phyloP scores from a whole-genome alignment of 2,113 vertebrate genomes.

The pig (Sus scrofa) region T2T-Sscrofa CM000817.6:109088501-109089000 shows the following conservation, averaged over 20 bases:
- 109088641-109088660: conserved; percentile 7
- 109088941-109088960: conserved; percentile 74
- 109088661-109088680: conserved; percentile 80
- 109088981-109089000: conserved; percentile 72
- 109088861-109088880: conserved; percentile 91
- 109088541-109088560: neutral
- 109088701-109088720: conserved; percentile 78
- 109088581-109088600: neutral
- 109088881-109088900: conserved; percentile 85
- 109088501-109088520: neutral
- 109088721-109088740: conserved; percentile 83
- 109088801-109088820: conserved; percentile 92
- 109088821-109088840: conserved; percentile 92
- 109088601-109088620: conserved; percentile 54
- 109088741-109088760: conserved; percentile 90
- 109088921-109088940: conserved; percentile 82
- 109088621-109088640: conserved; percentile 52
- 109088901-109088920: conserved; percentile 88
- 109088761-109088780: conserved; percentile 92
- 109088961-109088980: conserved; percentile 77
- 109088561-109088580: neutral
- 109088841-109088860: conserved; percentile 90
- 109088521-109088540: conserved; percentile 33
- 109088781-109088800: conserved; percentile 87
- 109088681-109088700: conserved; percentile 84